A percentile compares a stretch with the other conserved stretches of the same genome.
These are phyloP conservation scores for Drosophila fungiperda DNA, from an alignment of 2,888 invertebrate genomes.

Conservation along the genomic window DNA sequence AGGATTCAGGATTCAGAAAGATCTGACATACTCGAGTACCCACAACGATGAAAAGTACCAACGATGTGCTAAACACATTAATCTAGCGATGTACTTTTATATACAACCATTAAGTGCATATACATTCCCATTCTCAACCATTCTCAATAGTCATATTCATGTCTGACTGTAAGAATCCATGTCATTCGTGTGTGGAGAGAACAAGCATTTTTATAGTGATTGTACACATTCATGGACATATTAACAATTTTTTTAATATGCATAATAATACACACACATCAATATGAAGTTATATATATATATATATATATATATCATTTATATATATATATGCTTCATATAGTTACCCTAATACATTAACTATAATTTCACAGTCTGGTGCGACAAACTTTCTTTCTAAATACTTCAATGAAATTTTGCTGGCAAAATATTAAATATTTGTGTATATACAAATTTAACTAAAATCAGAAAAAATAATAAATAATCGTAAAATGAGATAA, in stretches of 20 bases:
- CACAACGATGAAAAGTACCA: background rate
- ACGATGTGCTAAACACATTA: slow-evolving; percentile 2
- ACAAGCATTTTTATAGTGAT: background rate
- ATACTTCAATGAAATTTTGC: slow-evolving; percentile 5
- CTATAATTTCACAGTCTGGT: slow-evolving; percentile 29
- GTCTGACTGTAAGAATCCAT: background rate
- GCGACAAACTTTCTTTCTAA: slow-evolving; percentile 7
- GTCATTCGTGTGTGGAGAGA: background rate
- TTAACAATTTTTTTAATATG: background rate
- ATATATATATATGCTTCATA: slow-evolving; percentile 10
- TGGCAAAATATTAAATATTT: slow-evolving; percentile 1
- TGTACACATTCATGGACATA: background rate
- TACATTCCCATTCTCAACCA: background rate
- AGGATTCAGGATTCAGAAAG: slow-evolving; percentile 5
- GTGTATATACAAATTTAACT: background rate
- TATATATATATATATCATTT: background rate
- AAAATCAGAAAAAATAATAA: background rate
- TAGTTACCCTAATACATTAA: slow-evolving; percentile 13
- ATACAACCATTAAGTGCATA: background rate
- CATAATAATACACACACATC: slow-evolving; percentile 7
- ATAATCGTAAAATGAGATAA: background rate
- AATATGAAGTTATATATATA: slow-evolving; percentile 8
- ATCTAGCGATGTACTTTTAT: background rate
- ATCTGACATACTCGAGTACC: slow-evolving; percentile 29
- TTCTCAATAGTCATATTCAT: slow-evolving; percentile 3